Evolutionary conservation across 1,140 invertebrate species (phyloP).

Genomic region (Lepidurus apus): DNA sequence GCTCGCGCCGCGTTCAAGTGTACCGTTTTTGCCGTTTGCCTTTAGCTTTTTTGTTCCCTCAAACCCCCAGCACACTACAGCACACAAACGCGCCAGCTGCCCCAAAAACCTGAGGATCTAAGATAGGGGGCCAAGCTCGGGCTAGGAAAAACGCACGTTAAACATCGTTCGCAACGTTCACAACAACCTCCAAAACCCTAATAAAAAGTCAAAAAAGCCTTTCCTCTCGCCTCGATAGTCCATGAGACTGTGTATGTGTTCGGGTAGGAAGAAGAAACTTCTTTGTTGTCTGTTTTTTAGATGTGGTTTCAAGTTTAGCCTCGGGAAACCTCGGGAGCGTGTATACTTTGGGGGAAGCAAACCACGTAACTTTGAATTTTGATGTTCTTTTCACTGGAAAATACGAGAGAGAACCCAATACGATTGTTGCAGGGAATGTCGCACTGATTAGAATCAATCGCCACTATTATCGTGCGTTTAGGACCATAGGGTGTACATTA

Average conservation of each 20-base stretch:
- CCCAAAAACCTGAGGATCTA: not conserved
- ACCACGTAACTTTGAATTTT: not conserved
- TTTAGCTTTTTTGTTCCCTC: not conserved
- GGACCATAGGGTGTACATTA: not conserved
- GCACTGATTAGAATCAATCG: not conserved
- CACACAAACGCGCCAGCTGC: not conserved
- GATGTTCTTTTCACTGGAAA: not conserved
- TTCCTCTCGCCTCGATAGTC: not conserved
- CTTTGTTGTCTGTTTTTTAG: slow-evolving; percentile 3
- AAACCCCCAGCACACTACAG: not conserved
- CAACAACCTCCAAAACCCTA: not conserved
- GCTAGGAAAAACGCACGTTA: not conserved
- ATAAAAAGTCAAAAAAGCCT: not conserved
- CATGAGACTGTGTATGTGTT: too few relatives aligned
- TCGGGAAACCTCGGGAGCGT: not conserved
- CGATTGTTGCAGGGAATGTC: not conserved
- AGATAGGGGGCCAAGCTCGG: not conserved
- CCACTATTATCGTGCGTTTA: slow-evolving; percentile 23
- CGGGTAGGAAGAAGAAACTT: not conserved
- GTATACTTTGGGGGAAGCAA: not conserved
- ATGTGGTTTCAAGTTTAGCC: slow-evolving; percentile 8
- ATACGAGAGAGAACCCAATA: too few relatives aligned
- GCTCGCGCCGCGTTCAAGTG: slow-evolving; percentile 7
- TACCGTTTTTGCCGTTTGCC: not conserved
- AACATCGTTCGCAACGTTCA: not conserved